These are phyloP conservation scores for Acanthurus tractus DNA, from an alignment of 2,797 vertebrate species.

Conservation along the genomic window DNA sequence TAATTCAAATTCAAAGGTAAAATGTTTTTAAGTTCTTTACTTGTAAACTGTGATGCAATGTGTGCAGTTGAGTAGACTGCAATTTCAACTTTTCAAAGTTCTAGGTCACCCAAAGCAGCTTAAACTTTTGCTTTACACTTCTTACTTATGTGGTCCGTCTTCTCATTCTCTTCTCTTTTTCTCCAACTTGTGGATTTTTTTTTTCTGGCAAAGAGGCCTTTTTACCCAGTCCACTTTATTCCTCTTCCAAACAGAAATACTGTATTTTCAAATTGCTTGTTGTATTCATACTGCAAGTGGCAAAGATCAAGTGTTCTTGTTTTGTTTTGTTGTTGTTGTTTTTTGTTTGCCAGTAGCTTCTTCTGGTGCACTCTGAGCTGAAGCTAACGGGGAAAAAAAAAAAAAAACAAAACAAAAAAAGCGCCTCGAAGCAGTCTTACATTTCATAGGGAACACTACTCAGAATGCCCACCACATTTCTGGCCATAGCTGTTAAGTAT, in stretches of 20 bases:
- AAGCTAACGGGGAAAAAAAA: constrained; percentile 39
- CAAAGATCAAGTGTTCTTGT: constrained; percentile 61
- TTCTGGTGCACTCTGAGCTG: constrained; percentile 17
- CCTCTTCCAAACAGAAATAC: constrained; percentile 54
- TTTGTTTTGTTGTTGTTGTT: constrained; percentile 14
- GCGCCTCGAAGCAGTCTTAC: constrained; percentile 42
- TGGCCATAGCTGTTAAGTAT: constrained; percentile 17
- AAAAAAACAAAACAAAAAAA: neutral
- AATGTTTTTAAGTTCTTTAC: neutral
- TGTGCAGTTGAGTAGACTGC: neutral
- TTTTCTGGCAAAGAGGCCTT: constrained; percentile 45
- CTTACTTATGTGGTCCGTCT: constrained; percentile 37
- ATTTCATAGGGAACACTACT: constrained; percentile 40
- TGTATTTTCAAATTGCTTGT: constrained; percentile 43
- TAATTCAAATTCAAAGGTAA: neutral
- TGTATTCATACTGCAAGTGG: constrained; percentile 56
- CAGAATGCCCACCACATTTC: constrained; percentile 43
- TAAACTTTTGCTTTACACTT: constrained; percentile 39
- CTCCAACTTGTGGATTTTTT: constrained; percentile 21
- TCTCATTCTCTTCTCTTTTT: neutral
- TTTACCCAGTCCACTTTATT: constrained; percentile 49
- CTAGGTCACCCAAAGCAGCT: constrained; percentile 7
- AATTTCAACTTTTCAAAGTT: constrained; percentile 17
- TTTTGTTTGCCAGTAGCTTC: constrained; percentile 44
- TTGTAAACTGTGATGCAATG: neutral